Base-by-base conservation (phyloP, 2,888 invertebrate species). In the Amitus sp. region DNA sequence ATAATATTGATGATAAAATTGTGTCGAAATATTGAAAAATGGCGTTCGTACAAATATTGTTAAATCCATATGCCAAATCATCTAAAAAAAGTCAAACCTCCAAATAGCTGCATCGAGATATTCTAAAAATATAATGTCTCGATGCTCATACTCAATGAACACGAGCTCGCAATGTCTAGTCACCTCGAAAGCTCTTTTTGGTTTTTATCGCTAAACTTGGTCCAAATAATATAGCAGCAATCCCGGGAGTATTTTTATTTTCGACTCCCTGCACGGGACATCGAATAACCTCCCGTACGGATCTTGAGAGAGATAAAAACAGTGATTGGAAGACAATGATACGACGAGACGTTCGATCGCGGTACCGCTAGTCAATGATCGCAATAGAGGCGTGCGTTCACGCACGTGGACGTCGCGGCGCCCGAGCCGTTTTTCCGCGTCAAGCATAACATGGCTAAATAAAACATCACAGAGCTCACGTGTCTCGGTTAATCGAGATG, bases 311-410 rank as follows among this genome's bases (percentile, higher is more conserved):
- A 42, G 15, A 27, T 54, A 65, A 65, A 55, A 52, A 65, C 65
- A 54, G 65, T 65, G 58, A 62, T 65, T 55, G 42, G 42, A 12
- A 20, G 42, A 42, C 58, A 65, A 52, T 19, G 55, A 56, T 57
- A 62, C 57, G 54, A 65, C 59, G 51, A 39, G 27, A 53, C 55
- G 54, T 39, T 57, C 54, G 51, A 60, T 55, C 57, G 50, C 55
- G 40, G 54, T 65, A 65, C 65, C 61, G 65, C 61, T 65, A 65
- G 54, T 54, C 57, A 58, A 65, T 61, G 61, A 61, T 61, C 65
- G 65, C 61, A 47, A 49, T 28, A 55, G 55, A 50, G 65, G 65
- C 65, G 68, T 65, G 70, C 70, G 68, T 66, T 73, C 66, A 61
- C 69, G 69, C 62, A 56, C 67, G 65, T 60, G 55, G 66, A 45